These are phyloP conservation scores for Eidolon helvum DNA, from an alignment of 2,113 vertebrate species.

Conservation along the genomic window DNA sequence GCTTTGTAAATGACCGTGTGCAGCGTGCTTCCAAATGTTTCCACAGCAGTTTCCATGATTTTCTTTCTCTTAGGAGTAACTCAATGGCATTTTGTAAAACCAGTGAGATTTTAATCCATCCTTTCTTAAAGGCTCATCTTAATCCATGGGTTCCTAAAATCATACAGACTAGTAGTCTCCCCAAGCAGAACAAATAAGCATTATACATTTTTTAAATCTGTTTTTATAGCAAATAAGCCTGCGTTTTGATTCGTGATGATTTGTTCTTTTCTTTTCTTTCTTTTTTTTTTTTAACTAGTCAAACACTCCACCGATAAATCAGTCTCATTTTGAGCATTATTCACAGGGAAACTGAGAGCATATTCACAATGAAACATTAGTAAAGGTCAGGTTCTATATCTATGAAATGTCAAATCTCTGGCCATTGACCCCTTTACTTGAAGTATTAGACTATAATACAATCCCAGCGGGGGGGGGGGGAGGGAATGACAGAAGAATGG, in stretches of 20 bases:
- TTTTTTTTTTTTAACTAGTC: neutral
- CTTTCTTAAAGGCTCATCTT: neutral
- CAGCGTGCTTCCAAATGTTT: neutral
- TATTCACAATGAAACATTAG: neutral
- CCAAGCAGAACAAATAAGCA: neutral
- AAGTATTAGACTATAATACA: neutral
- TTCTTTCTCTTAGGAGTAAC: neutral
- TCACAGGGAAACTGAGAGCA: neutral
- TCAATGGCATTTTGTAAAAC: neutral
- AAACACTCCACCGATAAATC: neutral
- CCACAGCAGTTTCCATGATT: neutral
- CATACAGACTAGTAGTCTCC: neutral
- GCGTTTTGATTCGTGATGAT: neutral
- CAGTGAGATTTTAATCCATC: neutral
- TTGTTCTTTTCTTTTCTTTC: neutral
- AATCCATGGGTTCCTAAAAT: neutral
- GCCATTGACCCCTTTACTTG: neutral
- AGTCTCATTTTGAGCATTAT: neutral
- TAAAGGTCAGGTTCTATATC: neutral
- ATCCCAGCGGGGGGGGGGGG: neutral
- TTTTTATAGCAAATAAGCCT: neutral
- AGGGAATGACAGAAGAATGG: neutral
- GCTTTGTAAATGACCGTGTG: constrained; percentile 58
- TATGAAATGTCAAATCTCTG: neutral
- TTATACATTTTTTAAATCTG: neutral